Percentiles rank a stretch among this genome's conserved stretches.
Conservation (phyloP, 1,140 invertebrate species). For the Eriocheir sinensis region DNA sequence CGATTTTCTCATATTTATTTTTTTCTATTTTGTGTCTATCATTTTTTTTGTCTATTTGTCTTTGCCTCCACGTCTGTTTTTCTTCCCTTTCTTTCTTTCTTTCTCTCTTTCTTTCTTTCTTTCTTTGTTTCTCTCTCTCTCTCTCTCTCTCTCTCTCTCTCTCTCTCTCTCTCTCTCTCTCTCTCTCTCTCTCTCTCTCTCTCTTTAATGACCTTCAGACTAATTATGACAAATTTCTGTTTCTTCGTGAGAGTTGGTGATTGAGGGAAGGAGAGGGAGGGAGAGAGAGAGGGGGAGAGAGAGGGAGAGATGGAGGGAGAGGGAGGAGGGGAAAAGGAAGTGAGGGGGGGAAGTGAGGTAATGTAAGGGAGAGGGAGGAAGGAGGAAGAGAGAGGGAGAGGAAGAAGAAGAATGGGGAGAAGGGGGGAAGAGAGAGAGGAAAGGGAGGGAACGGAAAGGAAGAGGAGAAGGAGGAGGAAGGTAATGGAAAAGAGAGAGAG, state of each 20-base stretch:
- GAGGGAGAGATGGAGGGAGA: conserved; percentile 26
- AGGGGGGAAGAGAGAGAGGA: neutral
- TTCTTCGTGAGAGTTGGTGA: neutral
- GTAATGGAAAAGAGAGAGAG: neutral
- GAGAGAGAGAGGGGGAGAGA: conserved; percentile 34
- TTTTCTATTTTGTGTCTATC: neutral
- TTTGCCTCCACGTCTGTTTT: neutral
- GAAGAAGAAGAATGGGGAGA: neutral
- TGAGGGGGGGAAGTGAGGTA: neutral
- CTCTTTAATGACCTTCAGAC: too few species aligned
- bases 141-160: conserved; percentile 45
- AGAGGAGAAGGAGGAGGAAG: neutral
- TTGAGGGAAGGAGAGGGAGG: conserved; percentile 10
- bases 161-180: conserved; percentile 23
- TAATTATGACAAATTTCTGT: too few species aligned
- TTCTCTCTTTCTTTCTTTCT: too few species aligned
- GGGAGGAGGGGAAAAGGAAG: neutral
- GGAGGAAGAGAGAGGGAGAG: neutral
- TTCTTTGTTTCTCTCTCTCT: too few species aligned
- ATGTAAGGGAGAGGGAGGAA: neutral
- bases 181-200: conserved; percentile 12
- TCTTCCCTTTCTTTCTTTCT: neutral
- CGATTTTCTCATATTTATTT: neutral
- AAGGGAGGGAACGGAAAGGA: neutral
- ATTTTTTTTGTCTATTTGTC: too few species aligned